These are phyloP conservation scores for Strix uralensis DNA, from an alignment of 2,113 vertebrate genomes.

Conservation along the genomic window DNA sequence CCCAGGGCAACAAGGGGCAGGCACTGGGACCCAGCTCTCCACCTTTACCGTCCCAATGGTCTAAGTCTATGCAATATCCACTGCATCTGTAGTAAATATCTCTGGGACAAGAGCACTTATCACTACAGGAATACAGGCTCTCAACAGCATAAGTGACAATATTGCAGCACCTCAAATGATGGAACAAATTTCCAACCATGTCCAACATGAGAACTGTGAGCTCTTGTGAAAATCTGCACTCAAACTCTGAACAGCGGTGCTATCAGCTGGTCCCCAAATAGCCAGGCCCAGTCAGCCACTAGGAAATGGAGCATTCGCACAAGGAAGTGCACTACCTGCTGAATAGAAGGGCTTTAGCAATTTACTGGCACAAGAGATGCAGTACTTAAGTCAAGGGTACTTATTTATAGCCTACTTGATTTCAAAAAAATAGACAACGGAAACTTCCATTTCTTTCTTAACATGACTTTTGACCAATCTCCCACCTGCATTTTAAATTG, in stretches of 20 bases:
- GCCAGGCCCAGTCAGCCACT: neutral
- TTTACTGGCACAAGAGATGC: neutral
- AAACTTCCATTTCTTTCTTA: neutral
- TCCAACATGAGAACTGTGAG: neutral
- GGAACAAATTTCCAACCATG: neutral
- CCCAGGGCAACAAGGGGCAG: neutral
- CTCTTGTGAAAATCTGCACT: neutral
- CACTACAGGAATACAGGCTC: too few species aligned
- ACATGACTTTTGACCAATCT: neutral
- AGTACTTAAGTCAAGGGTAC: neutral
- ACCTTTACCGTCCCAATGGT: fast-evolving
- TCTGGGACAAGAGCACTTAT: neutral
- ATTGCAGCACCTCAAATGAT: fast-evolving
- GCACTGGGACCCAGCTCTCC: neutral
- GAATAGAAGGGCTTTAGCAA: neutral
- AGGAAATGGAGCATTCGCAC: neutral
- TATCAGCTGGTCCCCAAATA: neutral
- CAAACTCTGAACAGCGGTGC: fast-evolving
- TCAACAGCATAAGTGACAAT: neutral
- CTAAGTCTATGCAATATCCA: fast-evolving
- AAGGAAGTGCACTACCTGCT: neutral
- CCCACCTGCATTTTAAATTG: neutral
- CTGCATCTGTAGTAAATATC: neutral
- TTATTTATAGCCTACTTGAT: neutral
- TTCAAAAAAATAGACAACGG: neutral